A percentile compares a stretch with the other conserved stretches of the same genome.
Conservation (phyloP, 2,888 invertebrate genomes). For the Pyrocoelia pectoralis region DNA sequence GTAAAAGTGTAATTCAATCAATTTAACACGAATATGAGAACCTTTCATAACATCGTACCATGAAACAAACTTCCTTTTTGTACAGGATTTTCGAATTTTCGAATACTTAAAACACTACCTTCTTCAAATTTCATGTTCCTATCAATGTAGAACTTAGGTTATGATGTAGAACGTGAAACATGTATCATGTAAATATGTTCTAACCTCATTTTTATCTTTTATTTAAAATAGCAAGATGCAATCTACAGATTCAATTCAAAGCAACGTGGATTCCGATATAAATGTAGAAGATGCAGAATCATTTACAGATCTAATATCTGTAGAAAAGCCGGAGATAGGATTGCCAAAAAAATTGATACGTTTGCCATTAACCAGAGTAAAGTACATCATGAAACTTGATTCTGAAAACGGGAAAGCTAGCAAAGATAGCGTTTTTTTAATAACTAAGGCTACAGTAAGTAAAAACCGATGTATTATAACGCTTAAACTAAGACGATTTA, state of each 20-base stretch:
- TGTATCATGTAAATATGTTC: neutral
- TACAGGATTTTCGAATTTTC: too few relatives aligned
- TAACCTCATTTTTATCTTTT: neutral
- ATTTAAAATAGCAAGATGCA: too few relatives aligned
- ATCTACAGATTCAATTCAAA: neutral
- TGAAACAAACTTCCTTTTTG: too few relatives aligned
- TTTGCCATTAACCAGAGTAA: constrained; percentile 80
- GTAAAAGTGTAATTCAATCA: too few relatives aligned
- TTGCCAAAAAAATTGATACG: constrained; percentile 62
- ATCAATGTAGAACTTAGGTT: too few relatives aligned
- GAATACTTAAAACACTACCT: too few relatives aligned
- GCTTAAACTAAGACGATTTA: too few relatives aligned
- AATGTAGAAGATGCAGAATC: neutral
- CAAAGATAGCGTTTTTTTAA: constrained; percentile 82
- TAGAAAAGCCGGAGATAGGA: neutral
- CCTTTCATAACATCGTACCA: too few relatives aligned
- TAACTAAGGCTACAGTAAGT: constrained; percentile 87
- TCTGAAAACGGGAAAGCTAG: constrained; percentile 82
- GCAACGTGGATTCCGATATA: neutral
- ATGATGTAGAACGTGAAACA: too few relatives aligned
- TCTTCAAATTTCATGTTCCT: too few relatives aligned
- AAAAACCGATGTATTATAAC: neutral
- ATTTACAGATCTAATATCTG: neutral
- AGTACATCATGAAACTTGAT: constrained; percentile 88
- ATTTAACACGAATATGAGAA: too few relatives aligned